These are phyloP conservation scores for Hedychridium roseum DNA, from an alignment of 2,888 invertebrate genomes.

Conservation along the genomic window DNA sequence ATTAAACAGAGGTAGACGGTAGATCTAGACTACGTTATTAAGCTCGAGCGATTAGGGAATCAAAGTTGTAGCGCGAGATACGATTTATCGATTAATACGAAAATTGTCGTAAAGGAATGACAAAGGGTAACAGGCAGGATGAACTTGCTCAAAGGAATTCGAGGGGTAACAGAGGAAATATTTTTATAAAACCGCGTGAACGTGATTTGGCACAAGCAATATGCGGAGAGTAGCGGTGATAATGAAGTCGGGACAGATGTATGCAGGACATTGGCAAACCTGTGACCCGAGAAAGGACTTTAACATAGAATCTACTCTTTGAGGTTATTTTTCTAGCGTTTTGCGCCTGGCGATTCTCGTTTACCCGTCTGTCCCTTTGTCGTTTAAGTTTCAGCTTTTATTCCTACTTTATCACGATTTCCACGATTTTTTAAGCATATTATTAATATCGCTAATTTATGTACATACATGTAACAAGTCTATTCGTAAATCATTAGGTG, in stretches of 20 bases:
- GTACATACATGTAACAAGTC: constrained; percentile 40
- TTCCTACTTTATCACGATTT: constrained; percentile 22
- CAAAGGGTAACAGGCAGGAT: constrained; percentile 24
- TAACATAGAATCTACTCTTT: too few species aligned
- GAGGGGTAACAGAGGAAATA: constrained; percentile 31
- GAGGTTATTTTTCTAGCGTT: constrained; percentile 44
- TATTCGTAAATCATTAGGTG: constrained; percentile 24
- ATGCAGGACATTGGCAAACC: constrained; percentile 4
- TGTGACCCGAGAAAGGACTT: not conserved
- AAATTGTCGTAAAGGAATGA: constrained; percentile 24
- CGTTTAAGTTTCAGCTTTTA: constrained; percentile 32
- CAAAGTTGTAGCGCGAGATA: constrained; percentile 17
- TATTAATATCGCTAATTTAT: constrained; percentile 37
- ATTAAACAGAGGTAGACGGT: constrained; percentile 16
- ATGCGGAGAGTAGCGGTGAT: constrained; percentile 17
- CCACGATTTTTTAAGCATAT: constrained; percentile 42
- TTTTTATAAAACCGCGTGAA: constrained; percentile 44
- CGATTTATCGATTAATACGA: constrained; percentile 21
- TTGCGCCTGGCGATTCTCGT: constrained; percentile 15
- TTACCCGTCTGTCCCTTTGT: constrained; percentile 35
- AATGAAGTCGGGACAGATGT: constrained; percentile 28
- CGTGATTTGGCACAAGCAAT: constrained; percentile 32
- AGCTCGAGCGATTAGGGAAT: constrained; percentile 16
- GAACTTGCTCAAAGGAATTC: constrained; percentile 34
- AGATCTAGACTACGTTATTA: constrained; percentile 18